Base-by-base conservation (phyloP, 2,797 vertebrate genomes). In the Pitangus sulphuratus region DNA sequence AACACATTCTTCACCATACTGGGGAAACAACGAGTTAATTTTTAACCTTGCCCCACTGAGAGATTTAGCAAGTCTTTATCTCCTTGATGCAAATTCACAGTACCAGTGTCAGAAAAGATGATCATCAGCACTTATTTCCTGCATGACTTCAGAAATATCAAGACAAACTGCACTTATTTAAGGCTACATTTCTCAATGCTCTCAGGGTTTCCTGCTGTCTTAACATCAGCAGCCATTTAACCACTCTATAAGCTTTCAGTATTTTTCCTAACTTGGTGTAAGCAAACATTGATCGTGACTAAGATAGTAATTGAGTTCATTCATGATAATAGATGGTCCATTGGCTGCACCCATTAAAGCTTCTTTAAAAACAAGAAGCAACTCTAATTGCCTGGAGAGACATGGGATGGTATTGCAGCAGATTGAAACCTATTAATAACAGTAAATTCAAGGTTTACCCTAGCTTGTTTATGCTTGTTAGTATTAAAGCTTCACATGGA, bases 241-340 rank as follows among this genome's bases (percentile, higher is more conserved):
- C 89, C 75, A 84, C 87, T 93, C 85, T 93, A 58, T 86, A 91
- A 95, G 95, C 92, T 96, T 95, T 96, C 94, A 95, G 94, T 94
- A 92, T 94, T 95, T 97, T 96, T 96, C 88, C 85, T 92, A 96
- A 93, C 85, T 96, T 92, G 54, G 66, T 94, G 76, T 95, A 97
- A 97, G 96, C 92, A 97, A 97, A 97, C 97, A 97, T 96, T 97
- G 97, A 97, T 97, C 17, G 17, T 97, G 95, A 96, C 95, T 78
- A 62, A 89, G 96, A 95, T 84, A 95, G 94, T 91, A 97, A 97
- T 95, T 94, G 95, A 96, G 85, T 96, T 95, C 93, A 94, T 96
- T 97, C 95, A 94, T 91, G 95, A 95, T 97, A 97, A 97, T 97
- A 96, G 95, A 97, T 96, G 84, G 94, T 77, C 94, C 89, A 90